These are phyloP conservation scores for Phrixothrix hirtus DNA, from an alignment of 2,888 invertebrate species.

Conservation along the genomic window DNA sequence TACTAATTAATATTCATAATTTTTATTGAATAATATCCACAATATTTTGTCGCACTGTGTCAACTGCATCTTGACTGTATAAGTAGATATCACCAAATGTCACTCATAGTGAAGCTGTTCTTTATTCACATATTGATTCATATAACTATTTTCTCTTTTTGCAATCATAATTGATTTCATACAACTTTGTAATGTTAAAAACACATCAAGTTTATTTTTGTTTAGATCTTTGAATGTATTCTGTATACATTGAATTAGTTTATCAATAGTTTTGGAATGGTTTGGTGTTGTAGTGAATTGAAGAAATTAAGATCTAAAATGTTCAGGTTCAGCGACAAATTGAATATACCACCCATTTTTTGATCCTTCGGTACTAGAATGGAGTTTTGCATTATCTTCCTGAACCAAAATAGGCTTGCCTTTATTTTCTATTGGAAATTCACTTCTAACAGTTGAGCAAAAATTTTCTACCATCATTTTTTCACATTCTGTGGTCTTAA, in stretches of 20 bases:
- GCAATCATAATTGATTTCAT: neutral
- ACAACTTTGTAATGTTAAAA: neutral
- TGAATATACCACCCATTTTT: too few species aligned
- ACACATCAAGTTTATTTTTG: neutral
- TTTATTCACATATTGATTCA: too few species aligned
- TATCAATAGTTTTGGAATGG: neutral
- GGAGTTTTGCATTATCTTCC: too few species aligned
- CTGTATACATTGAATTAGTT: neutral
- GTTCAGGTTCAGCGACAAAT: neutral
- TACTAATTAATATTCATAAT: too few species aligned
- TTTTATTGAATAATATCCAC: too few species aligned
- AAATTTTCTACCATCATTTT: slow-evolving; percentile 1
- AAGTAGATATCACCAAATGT: neutral
- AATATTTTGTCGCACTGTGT: too few species aligned
- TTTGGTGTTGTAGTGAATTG: slow-evolving; percentile 2
- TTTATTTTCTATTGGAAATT: too few species aligned
- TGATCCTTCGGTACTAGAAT: too few species aligned
- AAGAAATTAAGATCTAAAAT: slow-evolving; percentile 2
- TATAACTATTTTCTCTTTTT: neutral
- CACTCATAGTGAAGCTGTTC: neutral
- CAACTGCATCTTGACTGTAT: too few species aligned
- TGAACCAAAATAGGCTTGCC: too few species aligned
- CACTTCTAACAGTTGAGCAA: too few species aligned
- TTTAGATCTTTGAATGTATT: neutral
- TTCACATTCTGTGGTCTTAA: neutral